Evolutionary conservation across 2,888 invertebrate species (phyloP).

Genomic region (Nymphalis polychloros): DNA sequence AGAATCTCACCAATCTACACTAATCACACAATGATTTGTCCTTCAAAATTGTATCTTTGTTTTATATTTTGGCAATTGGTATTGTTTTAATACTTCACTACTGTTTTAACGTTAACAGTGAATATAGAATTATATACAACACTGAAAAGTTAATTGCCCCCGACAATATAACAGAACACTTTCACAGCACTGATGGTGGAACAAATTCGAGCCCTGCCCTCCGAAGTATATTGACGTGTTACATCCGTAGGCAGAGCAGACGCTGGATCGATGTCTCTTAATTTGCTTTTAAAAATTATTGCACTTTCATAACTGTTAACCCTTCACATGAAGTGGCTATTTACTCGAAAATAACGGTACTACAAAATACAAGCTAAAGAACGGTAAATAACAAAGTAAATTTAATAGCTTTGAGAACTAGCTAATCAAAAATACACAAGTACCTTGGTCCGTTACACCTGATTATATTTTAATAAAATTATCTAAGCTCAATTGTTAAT

Average conservation of each 20-base stretch:
- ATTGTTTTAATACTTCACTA: constrained; percentile 24
- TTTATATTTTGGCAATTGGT: constrained; percentile 11
- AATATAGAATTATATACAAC: constrained; percentile 22
- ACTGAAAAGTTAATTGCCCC: constrained; percentile 39
- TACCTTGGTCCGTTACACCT: constrained; percentile 92
- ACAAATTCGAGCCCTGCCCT: constrained; percentile 73
- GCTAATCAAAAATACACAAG: constrained; percentile 76
- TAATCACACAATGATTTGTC: constrained; percentile 47
- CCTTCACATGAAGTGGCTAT: constrained; percentile 42
- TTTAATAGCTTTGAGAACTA: constrained; percentile 54
- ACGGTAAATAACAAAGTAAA: constrained; percentile 77
- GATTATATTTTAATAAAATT: constrained; percentile 77
- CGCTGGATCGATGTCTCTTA: constrained; percentile 71
- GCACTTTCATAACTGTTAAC: constrained; percentile 44
- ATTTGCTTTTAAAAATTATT: constrained; percentile 45
- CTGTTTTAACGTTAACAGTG: constrained; percentile 19
- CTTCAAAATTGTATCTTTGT: constrained; percentile 46
- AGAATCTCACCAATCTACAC: constrained; percentile 45
- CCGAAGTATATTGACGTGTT: constrained; percentile 79
- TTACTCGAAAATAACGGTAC: constrained; percentile 65
- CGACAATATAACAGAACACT: constrained; percentile 58
- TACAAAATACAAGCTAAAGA: constrained; percentile 60
- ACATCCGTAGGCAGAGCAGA: constrained; percentile 70
- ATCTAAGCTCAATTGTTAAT: constrained; percentile 68
- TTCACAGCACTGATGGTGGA: constrained; percentile 67